Base-by-base conservation (phyloP, 2,797 vertebrate species). In the Myripristis jacobus region DNA sequence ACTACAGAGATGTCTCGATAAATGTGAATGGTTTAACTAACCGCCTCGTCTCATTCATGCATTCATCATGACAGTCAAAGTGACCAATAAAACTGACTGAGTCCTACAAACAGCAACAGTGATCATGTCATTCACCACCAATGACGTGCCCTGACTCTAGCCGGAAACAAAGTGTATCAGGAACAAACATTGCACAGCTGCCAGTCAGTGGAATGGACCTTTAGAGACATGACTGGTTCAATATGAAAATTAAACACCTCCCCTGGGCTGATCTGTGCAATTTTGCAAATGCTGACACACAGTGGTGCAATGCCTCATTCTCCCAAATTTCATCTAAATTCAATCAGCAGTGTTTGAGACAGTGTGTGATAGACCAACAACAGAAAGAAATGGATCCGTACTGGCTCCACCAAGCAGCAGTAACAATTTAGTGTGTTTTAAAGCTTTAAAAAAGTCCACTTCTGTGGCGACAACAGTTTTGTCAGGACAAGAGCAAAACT, bases 221-320 rank as follows among this genome's bases (percentile, higher is more conserved):
- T 74, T 62, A 19, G 19, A 72, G 50, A 64, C 60, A 54, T 12
- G 22, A 21, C 44, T 71, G 41, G 71, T 59, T 71, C 44, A 43
- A 80, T 82, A 73, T 74, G 72, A 58, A 67, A 66, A 65, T 53
- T 68, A 56, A 53, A 29, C 60, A 65, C 82, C 53, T 80, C 66
- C 80, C 61, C 64, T 4, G 6, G 80, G 85, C 73, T 79, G 80
- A 85, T 87, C 64, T 58, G 70, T 80, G 65, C 84, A 80, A 86
- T 84, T 84, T 78, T 73, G 71, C 79, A 83, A 77, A 82, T 77
- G 66, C 24, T 70, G 59, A 19, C 47, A 81, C 48, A 56, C 29
- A 55, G 77, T 75, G 55, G 63, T 76, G 67, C 83, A 72, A 79
- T 66, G 70, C 69, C 81, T 66, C 10, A 2, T 36, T 36, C 72